Conservation (phyloP, 2,113 vertebrate genomes). For the Globicephala melas region DNA sequence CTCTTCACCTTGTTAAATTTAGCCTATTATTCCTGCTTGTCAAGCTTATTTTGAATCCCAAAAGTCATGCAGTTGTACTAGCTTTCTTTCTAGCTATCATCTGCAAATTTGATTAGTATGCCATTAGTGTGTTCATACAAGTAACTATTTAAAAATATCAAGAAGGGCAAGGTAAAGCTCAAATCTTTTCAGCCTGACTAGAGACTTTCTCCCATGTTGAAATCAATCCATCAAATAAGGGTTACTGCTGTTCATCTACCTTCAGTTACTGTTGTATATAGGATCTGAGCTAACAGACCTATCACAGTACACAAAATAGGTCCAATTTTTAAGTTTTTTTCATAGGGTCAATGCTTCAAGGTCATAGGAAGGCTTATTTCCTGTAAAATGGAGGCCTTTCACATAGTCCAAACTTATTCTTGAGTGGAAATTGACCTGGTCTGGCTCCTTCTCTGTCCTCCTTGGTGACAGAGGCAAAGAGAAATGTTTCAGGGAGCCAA, state of each 20-base stretch:
- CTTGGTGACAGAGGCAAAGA: background rate
- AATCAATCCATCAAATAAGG: slow-evolving; percentile 30
- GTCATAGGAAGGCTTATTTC: slow-evolving; percentile 28
- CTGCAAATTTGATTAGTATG: slow-evolving; percentile 19
- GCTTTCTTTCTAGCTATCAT: slow-evolving; percentile 14
- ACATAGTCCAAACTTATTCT: background rate
- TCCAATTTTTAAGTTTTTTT: slow-evolving; percentile 17
- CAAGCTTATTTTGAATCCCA: slow-evolving; percentile 21
- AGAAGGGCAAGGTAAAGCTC: background rate
- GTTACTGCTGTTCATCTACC: background rate
- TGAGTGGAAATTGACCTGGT: background rate
- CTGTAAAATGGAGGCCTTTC: background rate
- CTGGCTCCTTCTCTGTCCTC: background rate
- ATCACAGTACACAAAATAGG: background rate
- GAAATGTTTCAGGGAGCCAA: slow-evolving; percentile 12
- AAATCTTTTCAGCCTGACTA: slow-evolving; percentile 7
- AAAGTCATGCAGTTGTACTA: slow-evolving; percentile 7
- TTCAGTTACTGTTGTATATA: background rate
- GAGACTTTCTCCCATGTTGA: slow-evolving; percentile 40
- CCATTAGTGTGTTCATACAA: slow-evolving; percentile 6
- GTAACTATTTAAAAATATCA: slow-evolving; percentile 44
- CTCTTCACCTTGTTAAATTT: slow-evolving; percentile 45
- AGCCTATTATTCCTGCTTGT: slow-evolving; percentile 22
- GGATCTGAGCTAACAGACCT: background rate
- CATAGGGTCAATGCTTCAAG: background rate